Base-by-base conservation (phyloP, 2,113 vertebrate species). In the Acrocephalus arundinaceus region DNA sequence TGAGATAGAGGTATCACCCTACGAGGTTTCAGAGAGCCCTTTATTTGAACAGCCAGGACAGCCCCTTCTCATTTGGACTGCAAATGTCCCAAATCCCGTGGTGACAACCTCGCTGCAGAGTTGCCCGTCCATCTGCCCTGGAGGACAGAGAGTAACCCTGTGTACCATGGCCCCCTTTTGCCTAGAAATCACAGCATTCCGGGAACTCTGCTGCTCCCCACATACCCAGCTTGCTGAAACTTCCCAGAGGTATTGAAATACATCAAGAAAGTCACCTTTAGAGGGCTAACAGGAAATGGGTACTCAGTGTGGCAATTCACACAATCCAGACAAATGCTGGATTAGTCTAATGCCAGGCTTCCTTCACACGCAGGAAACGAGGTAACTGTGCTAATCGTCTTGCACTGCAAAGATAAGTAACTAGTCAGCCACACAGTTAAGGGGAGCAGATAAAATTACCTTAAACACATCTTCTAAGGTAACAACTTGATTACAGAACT, bases 81-180 rank as follows among this genome's bases (percentile, higher is more conserved):
- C 16, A 48, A 55, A 9, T 0, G 1, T 21, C 12, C 33, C 21
- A 66, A 66, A 74, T 13, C 33, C 45, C 45, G 19, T 0, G 6
- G 71, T 1, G 0, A 76, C 43, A 48, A 21, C 13, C 30, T 15
- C n/a, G 13, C 63, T 5, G 9, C 85, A 89, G 28, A 68, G 57
- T 35, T 37, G 35, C 52, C 17, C 0, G 0, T 20, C 22, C 9
- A 4, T 19, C 39, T 35, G 35, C 48, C 20, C 33, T 10, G 16
- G 12, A 54, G 37, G 28, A 13, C 24, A 5, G 7, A 54, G n/a
- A 43, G 27, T 7, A 52, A 66, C 5, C 13, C 46, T 23, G 31
- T 0, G 1, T 9, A 35, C 46, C 59, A 23, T 0, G 30, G 45
- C 10, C 30, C 28, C 30, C 30, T 67, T 59, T 3, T 11, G 33